These are phyloP conservation scores for Gymnoscopelus microlampas DNA, from an alignment of 2,797 vertebrate genomes.

Conservation along the genomic window DNA sequence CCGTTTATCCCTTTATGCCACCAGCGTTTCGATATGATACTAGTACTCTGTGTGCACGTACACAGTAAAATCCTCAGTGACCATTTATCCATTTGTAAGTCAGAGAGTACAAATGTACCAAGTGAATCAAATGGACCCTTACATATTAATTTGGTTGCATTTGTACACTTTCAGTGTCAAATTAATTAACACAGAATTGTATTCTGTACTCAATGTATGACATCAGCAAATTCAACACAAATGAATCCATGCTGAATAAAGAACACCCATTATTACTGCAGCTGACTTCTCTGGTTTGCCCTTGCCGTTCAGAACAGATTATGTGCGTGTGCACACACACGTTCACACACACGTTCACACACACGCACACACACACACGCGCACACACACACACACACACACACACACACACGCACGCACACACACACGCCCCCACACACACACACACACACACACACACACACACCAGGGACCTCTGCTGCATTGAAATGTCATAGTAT, in stretches of 20 bases:
- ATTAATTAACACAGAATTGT: too few species aligned
- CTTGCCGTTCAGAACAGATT: conserved; percentile 28
- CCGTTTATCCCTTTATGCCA: too few species aligned
- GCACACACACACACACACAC: too few species aligned
- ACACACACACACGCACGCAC: not conserved
- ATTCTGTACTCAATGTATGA: not conserved
- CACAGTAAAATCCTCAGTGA: too few species aligned
- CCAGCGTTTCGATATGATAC: too few species aligned
- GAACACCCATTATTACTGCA: not conserved
- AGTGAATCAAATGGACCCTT: too few species aligned
- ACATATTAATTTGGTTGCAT: too few species aligned
- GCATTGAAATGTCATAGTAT: conserved; percentile 54
- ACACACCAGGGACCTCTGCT: conserved; percentile 25
- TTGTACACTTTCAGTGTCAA: too few species aligned
- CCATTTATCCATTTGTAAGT: too few species aligned
- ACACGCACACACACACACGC: not conserved
- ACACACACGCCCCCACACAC: conserved; percentile 9
- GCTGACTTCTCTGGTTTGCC: conserved; percentile 21
- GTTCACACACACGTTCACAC: conserved; percentile 1
- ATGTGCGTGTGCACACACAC: not conserved
- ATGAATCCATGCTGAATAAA: not conserved
- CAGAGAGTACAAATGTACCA: too few species aligned
- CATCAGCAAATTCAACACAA: not conserved
- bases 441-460: conserved; percentile 6
- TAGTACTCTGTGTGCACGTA: too few species aligned